phyloP scores from a whole-genome alignment of 2,888 invertebrate genomes.

The Hypomecis punctinalis region DNA sequence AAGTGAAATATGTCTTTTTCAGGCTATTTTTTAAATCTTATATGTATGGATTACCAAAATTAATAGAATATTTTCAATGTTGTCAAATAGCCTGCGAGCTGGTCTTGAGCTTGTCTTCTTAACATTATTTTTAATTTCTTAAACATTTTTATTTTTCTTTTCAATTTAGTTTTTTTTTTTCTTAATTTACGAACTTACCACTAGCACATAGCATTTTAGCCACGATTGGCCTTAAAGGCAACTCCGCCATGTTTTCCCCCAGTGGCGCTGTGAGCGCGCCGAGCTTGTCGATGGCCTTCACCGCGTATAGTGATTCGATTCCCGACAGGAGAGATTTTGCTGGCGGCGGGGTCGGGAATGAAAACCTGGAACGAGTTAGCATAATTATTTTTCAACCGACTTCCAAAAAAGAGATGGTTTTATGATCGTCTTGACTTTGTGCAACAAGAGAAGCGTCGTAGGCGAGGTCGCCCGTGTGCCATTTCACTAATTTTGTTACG shows the following conservation, averaged over 20 bases:
- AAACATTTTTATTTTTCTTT: not conserved
- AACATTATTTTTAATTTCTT: not conserved
- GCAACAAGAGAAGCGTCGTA: too few relatives aligned
- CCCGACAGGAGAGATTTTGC: conserved; percentile 93
- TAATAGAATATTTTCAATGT: too few relatives aligned
- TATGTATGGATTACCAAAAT: too few relatives aligned
- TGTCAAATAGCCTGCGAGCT: too few relatives aligned
- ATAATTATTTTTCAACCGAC: too few relatives aligned
- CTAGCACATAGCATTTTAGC: conserved; percentile 93
- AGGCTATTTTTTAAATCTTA: too few relatives aligned
- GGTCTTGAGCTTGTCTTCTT: too few relatives aligned
- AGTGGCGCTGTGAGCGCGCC: conserved; percentile 91
- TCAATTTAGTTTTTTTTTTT: not conserved
- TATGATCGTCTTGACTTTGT: too few relatives aligned
- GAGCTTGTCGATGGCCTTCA: conserved; percentile 91
- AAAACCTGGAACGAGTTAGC: conserved; percentile 84
- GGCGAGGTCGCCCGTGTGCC: too few relatives aligned
- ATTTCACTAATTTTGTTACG: too few relatives aligned
- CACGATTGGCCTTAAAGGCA: conserved; percentile 94
- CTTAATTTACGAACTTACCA: conserved; percentile 68
- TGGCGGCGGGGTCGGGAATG: conserved; percentile 97
- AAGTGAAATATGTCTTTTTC: too few relatives aligned
- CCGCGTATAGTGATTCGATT: conserved; percentile 94
- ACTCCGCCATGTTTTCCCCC: conserved; percentile 95
- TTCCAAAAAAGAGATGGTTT: not conserved